Base-by-base conservation (phyloP, 2,888 invertebrate genomes). In the Automeris io region DNA sequence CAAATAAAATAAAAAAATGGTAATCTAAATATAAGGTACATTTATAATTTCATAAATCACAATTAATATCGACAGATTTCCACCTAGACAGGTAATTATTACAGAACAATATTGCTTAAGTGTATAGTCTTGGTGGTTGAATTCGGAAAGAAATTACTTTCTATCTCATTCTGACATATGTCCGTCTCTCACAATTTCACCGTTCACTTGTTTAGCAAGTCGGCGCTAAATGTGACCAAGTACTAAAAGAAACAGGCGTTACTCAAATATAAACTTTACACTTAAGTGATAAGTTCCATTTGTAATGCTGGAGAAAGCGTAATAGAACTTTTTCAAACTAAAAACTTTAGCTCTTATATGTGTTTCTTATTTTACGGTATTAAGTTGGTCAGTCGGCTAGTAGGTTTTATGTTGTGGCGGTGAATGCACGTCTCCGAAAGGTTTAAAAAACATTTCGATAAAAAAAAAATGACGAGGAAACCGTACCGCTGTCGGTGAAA, bases 361-460 rank as follows among this genome's bases (percentile, higher is more conserved):
- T 83, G 78, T 77, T 85, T 85, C 85, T 83, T 85, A 83, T 83
- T 85, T 85, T 75, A 83, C 79, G 71, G 68, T 61, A 65, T 70
- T 63, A 79, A 85, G 83, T 86, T 83, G 86, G 86, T 86, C 86
- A 86, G 67, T 86, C 75, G 81, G 86, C 73, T 81, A 86, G 86
- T 86, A 71, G 86, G 85, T 73, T 83, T 64, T 50, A 49, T 42
- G 53, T 57, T 52, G 71, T 62, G 60, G 60, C 57, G 57, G 40
- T 45, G 62, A 41, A 48, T 60, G 67, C 69, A 73, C 78, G 86
- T 65, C 60, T 72, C 40, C 43, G 44, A 35, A 37, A 35, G 34
- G 19, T 29, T 39, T 18, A 41, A 37, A 33, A 40, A 49, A 51
- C 11, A 18, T 16, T 32, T 37, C 37, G 29, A 54, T 51, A 54